Evolutionary conservation across 2,888 invertebrate species (phyloP).

Genomic region (Caenorhabditis sulstoni): DNA sequence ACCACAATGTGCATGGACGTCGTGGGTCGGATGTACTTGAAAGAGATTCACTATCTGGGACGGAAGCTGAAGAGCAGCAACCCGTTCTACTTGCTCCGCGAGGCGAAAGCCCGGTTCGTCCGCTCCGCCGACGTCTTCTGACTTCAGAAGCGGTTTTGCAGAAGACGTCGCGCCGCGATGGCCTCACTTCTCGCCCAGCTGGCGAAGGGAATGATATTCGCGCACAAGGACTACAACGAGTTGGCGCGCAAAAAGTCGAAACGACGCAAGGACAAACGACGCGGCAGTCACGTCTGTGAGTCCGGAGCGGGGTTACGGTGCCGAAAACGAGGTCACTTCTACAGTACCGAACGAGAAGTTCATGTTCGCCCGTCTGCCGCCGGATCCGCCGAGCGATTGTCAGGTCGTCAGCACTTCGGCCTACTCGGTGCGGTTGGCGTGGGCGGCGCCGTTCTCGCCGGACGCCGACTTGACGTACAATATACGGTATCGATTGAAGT

Average conservation of each 20-base stretch:
- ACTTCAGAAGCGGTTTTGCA: slow-evolving; percentile 9
- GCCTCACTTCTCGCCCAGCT: slow-evolving; percentile 79
- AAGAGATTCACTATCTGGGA: slow-evolving; percentile 80
- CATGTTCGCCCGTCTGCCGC: slow-evolving; percentile 79
- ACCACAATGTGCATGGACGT: slow-evolving; percentile 80
- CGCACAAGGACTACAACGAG: slow-evolving; percentile 78
- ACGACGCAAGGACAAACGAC: slow-evolving; percentile 71
- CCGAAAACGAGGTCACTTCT: no score
- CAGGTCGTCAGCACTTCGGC: slow-evolving; percentile 79
- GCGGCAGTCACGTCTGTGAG: slow-evolving; percentile 77
- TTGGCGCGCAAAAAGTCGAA: slow-evolving; percentile 75
- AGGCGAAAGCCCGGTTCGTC: slow-evolving; percentile 79
- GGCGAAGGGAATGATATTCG: slow-evolving; percentile 80
- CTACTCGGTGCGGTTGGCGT: slow-evolving; percentile 78
- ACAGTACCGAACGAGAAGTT: slow-evolving; percentile 79
- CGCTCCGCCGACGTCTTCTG: no score
- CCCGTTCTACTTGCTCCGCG: slow-evolving; percentile 79
- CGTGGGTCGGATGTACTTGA: slow-evolving; percentile 79
- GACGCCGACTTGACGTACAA: slow-evolving; percentile 72
- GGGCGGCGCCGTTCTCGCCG: slow-evolving; percentile 78
- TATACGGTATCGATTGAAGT: slow-evolving; percentile 77
- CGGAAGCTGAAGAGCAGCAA: slow-evolving; percentile 79
- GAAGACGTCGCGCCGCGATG: slow-evolving; percentile 78
- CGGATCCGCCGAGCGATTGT: slow-evolving; percentile 80
- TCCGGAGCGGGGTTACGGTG: neutral